A percentile compares a stretch with the other conserved stretches of the same genome.
These are phyloP conservation scores for Sinocyclocheilus grahami DNA, from an alignment of 2,113 vertebrate species.

Conservation along the genomic window DNA sequence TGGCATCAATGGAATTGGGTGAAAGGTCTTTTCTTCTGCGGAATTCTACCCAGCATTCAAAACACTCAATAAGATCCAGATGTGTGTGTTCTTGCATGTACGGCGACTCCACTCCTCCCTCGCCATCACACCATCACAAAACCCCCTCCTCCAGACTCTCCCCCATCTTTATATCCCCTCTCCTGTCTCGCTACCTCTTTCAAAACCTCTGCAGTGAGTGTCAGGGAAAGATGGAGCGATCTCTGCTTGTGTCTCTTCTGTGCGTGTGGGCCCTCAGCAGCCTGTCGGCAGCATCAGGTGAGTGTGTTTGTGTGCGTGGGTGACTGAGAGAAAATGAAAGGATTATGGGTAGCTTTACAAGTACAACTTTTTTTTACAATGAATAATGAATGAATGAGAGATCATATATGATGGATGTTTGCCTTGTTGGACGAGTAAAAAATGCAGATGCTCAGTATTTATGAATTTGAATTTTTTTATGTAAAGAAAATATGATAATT, in stretches of 20 bases:
- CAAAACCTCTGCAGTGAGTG: conserved; percentile 62
- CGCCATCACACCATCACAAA: conserved; percentile 37
- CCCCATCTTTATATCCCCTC: conserved; percentile 45
- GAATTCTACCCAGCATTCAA: conserved; percentile 69
- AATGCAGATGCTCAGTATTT: neutral
- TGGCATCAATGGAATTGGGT: conserved; percentile 73
- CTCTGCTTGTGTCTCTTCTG: conserved; percentile 68
- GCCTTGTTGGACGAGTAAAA: neutral
- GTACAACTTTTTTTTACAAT: neutral
- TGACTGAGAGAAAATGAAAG: neutral
- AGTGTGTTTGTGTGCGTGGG: conserved; percentile 41
- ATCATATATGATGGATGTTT: neutral
- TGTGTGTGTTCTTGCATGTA: conserved; percentile 66
- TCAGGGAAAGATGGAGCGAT: conserved; percentile 67
- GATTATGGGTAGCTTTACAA: neutral
- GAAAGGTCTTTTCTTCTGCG: conserved; percentile 72
- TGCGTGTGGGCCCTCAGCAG: conserved; percentile 69
- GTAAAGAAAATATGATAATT: neutral
- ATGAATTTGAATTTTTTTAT: neutral
- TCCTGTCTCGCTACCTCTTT: conserved; percentile 48
- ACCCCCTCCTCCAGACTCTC: conserved; percentile 33
- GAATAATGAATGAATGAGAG: neutral
- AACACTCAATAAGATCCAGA: conserved; percentile 72
- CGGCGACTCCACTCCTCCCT: conserved; percentile 50
- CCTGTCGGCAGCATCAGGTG: conserved; percentile 69